Base-by-base conservation (phyloP, 2,797 vertebrate genomes). In the Danio aesculapii region DNA sequence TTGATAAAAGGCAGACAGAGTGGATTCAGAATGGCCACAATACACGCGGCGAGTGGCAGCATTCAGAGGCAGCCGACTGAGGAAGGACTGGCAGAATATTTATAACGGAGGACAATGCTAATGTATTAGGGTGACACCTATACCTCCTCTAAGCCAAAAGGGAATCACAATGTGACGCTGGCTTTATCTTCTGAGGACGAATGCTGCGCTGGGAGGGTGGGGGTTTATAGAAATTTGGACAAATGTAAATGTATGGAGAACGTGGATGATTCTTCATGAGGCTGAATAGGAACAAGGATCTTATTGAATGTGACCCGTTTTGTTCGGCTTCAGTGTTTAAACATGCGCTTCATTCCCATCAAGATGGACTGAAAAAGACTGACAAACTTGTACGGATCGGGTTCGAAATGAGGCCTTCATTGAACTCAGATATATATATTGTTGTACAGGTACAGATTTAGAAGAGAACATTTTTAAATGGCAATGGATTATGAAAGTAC, bases 91-190 rank as follows among this genome's bases (percentile, higher is more conserved):
- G 88, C 85, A 86, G 92, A 94, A 93, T 94, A 95, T 94, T 94
- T 95, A 94, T 95, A 92, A 93, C 84, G 43, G 87, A 88, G 90
- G 88, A 95, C 93, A 95, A 95, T 91, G 90, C 90, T 91, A 92
- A 95, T 90, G 90, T 93, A 95, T 94, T 93, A 94, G 90, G 91
- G 91, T 93, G 93, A 94, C 93, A 95, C 91, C 90, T 90, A 94
- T 89, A 94, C 92, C 92, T 92, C 92, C 92, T 92, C 90, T 89
- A 86, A 21, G 82, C 81, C 85, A 87, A 93, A 30, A 92, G 91
- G 88, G 91, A 90, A 87, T 87, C 90, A 81, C 77, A 75, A 85
- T 91, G 88, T 87, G 86, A 90, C 64, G 66, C 87, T 11, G 81
- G 58, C 69, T 75, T 58, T 85, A 82, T 62, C 82, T 83, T 72